Evolutionary conservation across 1,140 invertebrate species (phyloP).

Genomic region (Mamestra configurata): DNA sequence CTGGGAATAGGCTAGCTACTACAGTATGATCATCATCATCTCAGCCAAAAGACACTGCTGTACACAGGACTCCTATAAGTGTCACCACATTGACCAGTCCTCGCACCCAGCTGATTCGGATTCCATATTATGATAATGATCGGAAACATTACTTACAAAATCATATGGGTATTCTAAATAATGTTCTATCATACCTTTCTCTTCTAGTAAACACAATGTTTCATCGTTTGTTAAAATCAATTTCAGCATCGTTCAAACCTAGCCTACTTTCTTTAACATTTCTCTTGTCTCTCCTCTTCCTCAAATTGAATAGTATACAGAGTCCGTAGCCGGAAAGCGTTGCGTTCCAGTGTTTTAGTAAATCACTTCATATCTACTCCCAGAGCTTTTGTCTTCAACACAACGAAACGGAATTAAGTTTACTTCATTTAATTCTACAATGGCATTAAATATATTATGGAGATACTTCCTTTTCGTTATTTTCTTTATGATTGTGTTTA

Average conservation of each 20-base stretch:
- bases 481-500: neutral
- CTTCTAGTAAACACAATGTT: too few species aligned
- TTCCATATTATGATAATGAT: too few species aligned
- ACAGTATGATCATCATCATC: too few species aligned
- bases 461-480: neutral
- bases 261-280: conserved; percentile 1
- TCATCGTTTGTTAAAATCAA: too few species aligned
- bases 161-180: too few species aligned
- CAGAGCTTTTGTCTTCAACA: neutral
- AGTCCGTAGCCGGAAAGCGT: conserved; percentile 5
- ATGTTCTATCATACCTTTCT: too few species aligned
- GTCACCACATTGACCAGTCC: too few species aligned
- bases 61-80: too few species aligned
- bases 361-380: conserved; percentile 33
- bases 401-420: neutral
- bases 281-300: neutral
- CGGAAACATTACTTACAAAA: too few species aligned
- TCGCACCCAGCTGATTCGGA: too few species aligned
- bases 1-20: too few species aligned
- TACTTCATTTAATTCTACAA: conserved; percentile 14
- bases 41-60: too few species aligned
- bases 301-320: conserved; percentile 35
- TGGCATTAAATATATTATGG: neutral
- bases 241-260: neutral
- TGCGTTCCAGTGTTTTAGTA: neutral